Percentiles rank a stretch among this genome's conserved stretches.
phyloP scores from a whole-genome alignment of 23 tunicate species.

The Trididemnum clinides region DNA sequence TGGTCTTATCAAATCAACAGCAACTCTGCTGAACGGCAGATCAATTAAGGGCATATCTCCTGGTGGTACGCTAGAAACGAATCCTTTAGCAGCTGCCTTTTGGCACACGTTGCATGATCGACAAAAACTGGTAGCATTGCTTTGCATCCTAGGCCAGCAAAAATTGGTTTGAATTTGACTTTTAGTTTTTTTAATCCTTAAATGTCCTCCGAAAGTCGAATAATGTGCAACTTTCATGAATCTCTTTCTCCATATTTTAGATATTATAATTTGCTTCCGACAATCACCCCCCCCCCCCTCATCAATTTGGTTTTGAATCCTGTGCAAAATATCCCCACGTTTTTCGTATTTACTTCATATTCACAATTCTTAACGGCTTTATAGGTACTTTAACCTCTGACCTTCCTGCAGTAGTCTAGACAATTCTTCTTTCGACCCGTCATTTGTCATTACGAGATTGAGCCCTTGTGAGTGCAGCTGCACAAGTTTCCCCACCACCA shows the following conservation, averaged over 20 bases:
- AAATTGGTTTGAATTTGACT: constrained; percentile 19
- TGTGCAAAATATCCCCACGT: not conserved
- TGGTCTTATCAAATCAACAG: constrained; percentile 38
- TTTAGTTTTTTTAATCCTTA: constrained; percentile 35
- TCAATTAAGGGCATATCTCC: constrained; percentile 16
- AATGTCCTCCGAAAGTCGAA: constrained; percentile 28
- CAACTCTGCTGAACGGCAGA: constrained; percentile 30
- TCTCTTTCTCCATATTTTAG: not conserved
- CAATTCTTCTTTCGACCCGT: too few species aligned
- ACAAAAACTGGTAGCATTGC: not conserved
- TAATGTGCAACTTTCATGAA: constrained; percentile 36
- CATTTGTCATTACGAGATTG: too few species aligned
- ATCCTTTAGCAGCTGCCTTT: not conserved
- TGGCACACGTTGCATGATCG: constrained; percentile 40
- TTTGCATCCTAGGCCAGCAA: constrained; percentile 9
- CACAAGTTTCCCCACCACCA: too few species aligned
- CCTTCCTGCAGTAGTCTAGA: too few species aligned
- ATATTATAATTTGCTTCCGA: constrained; percentile 13
- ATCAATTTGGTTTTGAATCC: not conserved
- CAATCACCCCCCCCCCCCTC: not conserved
- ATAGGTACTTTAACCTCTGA: too few species aligned
- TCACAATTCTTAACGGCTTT: too few species aligned
- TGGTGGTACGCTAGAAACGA: constrained; percentile 10
- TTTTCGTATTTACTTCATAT: too few species aligned
- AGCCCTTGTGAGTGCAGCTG: too few species aligned